A percentile compares a stretch with the other conserved stretches of the same genome.
These are phyloP conservation scores for Crotalus viridis DNA, from an alignment of 2,113 vertebrate species.

Conservation along the genomic window DNA sequence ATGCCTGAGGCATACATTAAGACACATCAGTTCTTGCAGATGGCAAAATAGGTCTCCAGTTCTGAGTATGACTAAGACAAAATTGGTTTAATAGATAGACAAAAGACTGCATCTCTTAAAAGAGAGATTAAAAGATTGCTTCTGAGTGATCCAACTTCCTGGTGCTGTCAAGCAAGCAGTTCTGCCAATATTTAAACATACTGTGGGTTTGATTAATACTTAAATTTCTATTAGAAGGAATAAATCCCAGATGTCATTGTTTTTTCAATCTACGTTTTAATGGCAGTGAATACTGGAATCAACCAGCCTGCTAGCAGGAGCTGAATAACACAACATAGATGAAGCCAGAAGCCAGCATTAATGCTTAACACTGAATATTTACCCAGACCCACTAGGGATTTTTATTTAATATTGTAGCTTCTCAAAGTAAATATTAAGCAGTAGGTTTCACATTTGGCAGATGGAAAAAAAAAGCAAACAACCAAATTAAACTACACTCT, in stretches of 20 bases:
- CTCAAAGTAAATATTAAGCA: slow-evolving; percentile 18
- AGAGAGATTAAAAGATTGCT: slow-evolving; percentile 37
- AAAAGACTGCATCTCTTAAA: neutral
- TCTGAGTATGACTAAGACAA: neutral
- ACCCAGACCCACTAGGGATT: slow-evolving; percentile 23
- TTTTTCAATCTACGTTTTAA: slow-evolving; percentile 41
- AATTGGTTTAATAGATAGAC: neutral
- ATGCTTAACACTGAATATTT: slow-evolving; percentile 23
- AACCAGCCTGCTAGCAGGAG: neutral
- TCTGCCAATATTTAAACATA: slow-evolving; percentile 51
- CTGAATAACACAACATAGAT: neutral
- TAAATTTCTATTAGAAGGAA: slow-evolving; percentile 45
- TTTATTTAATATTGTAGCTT: slow-evolving; percentile 26
- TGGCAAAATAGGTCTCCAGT: neutral
- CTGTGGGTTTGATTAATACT: slow-evolving; percentile 45
- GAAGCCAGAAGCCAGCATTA: slow-evolving; percentile 17
- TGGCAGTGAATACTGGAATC: slow-evolving; percentile 24
- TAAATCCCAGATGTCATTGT: slow-evolving; percentile 44
- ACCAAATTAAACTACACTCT: neutral
- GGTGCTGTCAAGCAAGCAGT: slow-evolving; percentile 8
- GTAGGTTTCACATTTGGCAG: slow-evolving; percentile 22
- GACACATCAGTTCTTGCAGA: neutral
- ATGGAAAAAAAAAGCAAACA: neutral
- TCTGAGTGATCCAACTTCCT: slow-evolving; percentile 46
- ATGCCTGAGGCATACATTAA: neutral